A percentile compares a stretch with the other conserved stretches of the same genome.
Evolutionary conservation across 1,140 invertebrate genomes (phyloP).

Genomic region (Pemphigus obesinymphae): DNA sequence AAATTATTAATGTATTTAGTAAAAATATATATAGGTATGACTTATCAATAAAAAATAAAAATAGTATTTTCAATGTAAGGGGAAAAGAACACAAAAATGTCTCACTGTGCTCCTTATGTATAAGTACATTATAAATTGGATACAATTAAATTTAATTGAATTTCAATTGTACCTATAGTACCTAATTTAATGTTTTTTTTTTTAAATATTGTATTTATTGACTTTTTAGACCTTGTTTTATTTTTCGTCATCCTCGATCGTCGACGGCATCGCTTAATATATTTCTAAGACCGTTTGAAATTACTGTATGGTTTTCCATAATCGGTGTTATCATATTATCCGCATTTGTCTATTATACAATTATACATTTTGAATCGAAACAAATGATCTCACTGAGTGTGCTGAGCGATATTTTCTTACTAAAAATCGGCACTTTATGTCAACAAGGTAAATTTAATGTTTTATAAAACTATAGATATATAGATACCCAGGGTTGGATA

Average conservation of each 20-base stretch:
- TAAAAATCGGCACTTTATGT: constrained; percentile 21
- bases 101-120: too few relatives aligned
- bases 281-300: constrained; percentile 15
- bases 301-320: background rate
- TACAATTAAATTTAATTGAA: background rate
- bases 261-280: background rate
- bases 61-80: too few relatives aligned
- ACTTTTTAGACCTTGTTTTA: constrained; percentile 10
- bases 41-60: too few relatives aligned
- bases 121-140: background rate
- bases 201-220: background rate
- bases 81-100: too few relatives aligned
- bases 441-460: constrained; percentile 16
- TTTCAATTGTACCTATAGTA: too few relatives aligned
- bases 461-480: too few relatives aligned
- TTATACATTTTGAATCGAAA: background rate
- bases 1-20: too few relatives aligned
- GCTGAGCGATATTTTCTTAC: constrained; percentile 2
- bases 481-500: background rate
- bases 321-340: background rate
- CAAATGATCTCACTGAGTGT: background rate
- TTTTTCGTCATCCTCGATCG: constrained; percentile 2
- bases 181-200: background rate
- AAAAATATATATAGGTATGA: too few relatives aligned
- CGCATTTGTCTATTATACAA: background rate